Evolutionary conservation across 2,113 vertebrate species (phyloP).

Genomic region (Aptenodytes forsteri): DNA sequence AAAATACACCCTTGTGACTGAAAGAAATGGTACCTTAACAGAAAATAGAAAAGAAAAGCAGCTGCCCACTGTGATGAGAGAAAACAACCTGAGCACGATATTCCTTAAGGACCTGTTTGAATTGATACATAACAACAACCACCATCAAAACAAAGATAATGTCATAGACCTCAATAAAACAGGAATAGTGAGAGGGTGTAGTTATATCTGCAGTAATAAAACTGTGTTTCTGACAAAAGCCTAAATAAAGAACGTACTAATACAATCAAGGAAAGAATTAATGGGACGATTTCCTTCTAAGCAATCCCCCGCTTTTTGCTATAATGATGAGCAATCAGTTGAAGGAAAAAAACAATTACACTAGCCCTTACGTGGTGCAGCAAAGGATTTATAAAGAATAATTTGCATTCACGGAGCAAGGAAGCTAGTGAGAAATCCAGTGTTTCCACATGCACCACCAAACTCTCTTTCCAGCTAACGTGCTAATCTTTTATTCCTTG

Average conservation of each 20-base stretch:
- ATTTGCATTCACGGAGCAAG: neutral
- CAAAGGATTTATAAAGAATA: neutral
- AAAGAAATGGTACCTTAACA: constrained; percentile 39
- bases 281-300: neutral
- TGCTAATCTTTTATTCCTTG: neutral
- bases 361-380: neutral
- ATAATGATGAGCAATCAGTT: neutral
- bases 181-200: neutral
- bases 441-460: neutral
- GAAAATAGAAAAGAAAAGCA: constrained; percentile 61
- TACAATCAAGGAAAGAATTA: neutral
- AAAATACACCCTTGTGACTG: constrained; percentile 16
- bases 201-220: constrained; percentile 31
- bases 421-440: neutral
- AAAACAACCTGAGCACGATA: constrained; percentile 25
- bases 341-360: neutral
- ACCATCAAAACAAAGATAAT: constrained; percentile 39
- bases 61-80: constrained; percentile 4
- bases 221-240: neutral
- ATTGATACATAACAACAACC: constrained; percentile 54
- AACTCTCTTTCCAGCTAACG: neutral
- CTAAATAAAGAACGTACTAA: neutral
- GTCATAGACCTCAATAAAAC: neutral
- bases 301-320: neutral
- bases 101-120: constrained; percentile 28